Conservation (phyloP, 2,113 vertebrate species). For the Melanocharis versteri region DNA sequence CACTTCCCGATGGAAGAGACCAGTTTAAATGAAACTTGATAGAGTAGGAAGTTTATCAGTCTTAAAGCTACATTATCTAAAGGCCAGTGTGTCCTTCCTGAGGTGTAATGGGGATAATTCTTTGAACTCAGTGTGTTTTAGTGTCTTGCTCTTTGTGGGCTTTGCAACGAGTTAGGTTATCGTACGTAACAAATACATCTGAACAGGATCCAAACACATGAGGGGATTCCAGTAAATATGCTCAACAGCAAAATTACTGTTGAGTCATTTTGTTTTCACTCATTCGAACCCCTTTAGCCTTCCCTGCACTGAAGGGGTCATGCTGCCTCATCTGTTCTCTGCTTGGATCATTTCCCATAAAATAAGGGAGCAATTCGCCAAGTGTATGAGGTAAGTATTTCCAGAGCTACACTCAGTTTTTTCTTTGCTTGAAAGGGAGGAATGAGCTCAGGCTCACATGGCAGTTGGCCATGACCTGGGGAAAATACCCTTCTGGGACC, state of each 20-base stretch:
- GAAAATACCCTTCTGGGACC: constrained; percentile 40
- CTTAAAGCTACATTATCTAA: not conserved
- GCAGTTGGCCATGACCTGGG: constrained; percentile 14
- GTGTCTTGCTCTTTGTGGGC: not conserved
- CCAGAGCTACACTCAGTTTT: constrained; percentile 66
- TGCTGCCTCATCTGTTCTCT: constrained; percentile 58
- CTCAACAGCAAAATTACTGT: constrained; percentile 44
- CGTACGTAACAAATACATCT: constrained; percentile 57
- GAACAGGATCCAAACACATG: constrained; percentile 38
- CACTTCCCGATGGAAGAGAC: not conserved
- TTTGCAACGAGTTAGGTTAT: constrained; percentile 47
- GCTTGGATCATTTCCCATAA: constrained; percentile 84
- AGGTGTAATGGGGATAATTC: not conserved
- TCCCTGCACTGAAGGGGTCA: constrained; percentile 53
- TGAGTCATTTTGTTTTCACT: constrained; percentile 64
- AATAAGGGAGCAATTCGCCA: constrained; percentile 76
- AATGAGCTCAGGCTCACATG: not conserved
- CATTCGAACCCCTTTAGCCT: constrained; percentile 11
- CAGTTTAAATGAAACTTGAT: not conserved
- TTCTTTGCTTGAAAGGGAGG: constrained; percentile 40
- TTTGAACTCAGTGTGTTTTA: not conserved
- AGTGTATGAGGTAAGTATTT: constrained; percentile 77
- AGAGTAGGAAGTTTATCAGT: not conserved
- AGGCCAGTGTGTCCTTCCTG: not conserved
- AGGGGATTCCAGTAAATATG: constrained; percentile 28